A percentile compares a stretch with the other conserved stretches of the same genome.
These are phyloP conservation scores for Erannis defoliaria DNA, from an alignment of 2,888 invertebrate species.

Conservation along the genomic window DNA sequence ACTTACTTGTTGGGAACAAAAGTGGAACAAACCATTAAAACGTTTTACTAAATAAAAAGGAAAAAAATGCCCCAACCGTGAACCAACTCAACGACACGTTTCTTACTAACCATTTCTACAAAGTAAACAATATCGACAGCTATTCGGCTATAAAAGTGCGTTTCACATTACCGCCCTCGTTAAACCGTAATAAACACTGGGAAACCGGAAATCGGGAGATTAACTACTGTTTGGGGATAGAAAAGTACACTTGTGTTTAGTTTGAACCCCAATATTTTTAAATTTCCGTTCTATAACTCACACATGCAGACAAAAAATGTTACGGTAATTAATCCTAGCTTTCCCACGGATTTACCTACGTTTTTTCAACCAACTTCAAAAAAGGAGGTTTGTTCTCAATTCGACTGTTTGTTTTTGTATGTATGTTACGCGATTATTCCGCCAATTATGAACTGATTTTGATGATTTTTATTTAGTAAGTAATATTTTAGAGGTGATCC, in stretches of 20 bases:
- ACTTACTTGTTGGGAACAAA: no score
- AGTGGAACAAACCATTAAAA: no score
- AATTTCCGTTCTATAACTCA: not conserved
- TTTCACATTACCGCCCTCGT: conserved; percentile 32
- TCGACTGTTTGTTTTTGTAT: no score
- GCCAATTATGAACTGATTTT: no score
- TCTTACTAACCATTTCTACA: conserved; percentile 20
- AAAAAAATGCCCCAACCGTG: conserved; percentile 7
- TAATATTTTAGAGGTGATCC: no score
- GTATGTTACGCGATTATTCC: no score
- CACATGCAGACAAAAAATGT: no score
- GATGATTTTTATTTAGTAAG: no score
- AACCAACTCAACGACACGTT: conserved; percentile 24
- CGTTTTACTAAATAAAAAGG: conserved; percentile 1
- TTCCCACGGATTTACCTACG: not conserved
- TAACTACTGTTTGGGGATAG: conserved; percentile 26
- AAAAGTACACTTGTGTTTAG: conserved; percentile 11
- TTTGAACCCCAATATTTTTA: conserved; percentile 9
- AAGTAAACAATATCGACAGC: conserved; percentile 34
- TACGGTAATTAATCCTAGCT: not conserved
- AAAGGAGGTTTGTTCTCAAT: no score
- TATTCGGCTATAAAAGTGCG: conserved; percentile 32
- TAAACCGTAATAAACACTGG: conserved; percentile 30
- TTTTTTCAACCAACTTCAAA: no score
- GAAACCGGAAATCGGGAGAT: conserved; percentile 30